A percentile compares a stretch with the other conserved stretches of the same genome.
Conservation (phyloP, 2,888 invertebrate genomes). For the Nomada hirtipes region DNA sequence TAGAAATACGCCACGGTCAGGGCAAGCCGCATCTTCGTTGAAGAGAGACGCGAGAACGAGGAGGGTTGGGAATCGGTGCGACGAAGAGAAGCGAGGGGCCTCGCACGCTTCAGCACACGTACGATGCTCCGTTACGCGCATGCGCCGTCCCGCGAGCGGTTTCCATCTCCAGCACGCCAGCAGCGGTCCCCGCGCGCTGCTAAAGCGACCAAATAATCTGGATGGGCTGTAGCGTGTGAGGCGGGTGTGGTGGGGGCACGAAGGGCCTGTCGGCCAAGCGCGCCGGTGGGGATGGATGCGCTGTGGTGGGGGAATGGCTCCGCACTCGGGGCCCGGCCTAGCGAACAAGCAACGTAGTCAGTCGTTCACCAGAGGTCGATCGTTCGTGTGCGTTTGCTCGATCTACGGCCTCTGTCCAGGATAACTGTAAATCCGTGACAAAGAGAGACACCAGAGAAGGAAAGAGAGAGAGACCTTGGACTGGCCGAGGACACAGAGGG, state of each 20-base stretch:
- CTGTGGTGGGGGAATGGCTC: constrained; percentile 27
- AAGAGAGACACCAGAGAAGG: constrained; percentile 19
- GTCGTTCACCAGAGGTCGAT: constrained; percentile 80
- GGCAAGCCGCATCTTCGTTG: constrained; percentile 32
- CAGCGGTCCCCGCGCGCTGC: constrained; percentile 23
- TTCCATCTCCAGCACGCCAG: constrained; percentile 56
- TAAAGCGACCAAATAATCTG: constrained; percentile 66
- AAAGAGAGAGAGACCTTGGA: constrained; percentile 33
- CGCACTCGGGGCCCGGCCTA: constrained; percentile 60
- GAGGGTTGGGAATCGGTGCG: constrained; percentile 10
- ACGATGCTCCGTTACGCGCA: constrained; percentile 74
- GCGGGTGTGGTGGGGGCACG: constrained; percentile 18
- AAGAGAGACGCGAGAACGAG: constrained; percentile 26
- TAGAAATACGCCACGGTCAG: constrained; percentile 3
- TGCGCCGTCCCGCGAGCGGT: constrained; percentile 63
- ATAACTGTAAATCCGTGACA: constrained; percentile 74
- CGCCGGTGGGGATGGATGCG: constrained; percentile 12
- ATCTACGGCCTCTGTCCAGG: constrained; percentile 50
- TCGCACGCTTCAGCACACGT: constrained; percentile 58
- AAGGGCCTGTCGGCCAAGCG: constrained; percentile 41
- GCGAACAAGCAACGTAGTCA: constrained; percentile 75
- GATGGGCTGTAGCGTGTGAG: constrained; percentile 49
- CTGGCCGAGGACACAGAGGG: constrained; percentile 20
- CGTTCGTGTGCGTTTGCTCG: constrained; percentile 54
- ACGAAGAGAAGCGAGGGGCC: not conserved